Base-by-base conservation (phyloP, 1,140 invertebrate species). In the Polypedilum vanderplanki region DNA sequence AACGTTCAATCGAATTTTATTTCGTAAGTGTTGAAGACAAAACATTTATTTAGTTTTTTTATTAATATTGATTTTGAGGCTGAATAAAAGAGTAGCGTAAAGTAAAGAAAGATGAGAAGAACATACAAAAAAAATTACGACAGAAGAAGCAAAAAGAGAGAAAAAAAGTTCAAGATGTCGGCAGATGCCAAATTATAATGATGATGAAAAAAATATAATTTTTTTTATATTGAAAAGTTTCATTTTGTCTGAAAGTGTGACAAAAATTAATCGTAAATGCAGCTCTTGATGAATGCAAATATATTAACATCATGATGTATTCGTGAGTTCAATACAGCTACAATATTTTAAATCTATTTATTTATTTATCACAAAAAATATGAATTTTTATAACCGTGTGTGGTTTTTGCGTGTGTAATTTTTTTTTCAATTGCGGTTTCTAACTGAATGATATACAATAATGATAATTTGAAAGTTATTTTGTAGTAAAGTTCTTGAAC, bases 121-220 rank as follows among this genome's bases (percentile, higher is more conserved):
- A 10, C 1, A 33, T 33, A 33, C 24, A 33, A 73, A 73, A 12
- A 70, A 73, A 73, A 73, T 22, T 22, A 22, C 67, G 18, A 17
- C 67, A 40, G 73, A 40, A 33, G 22, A 70, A 70, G 17, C 65
- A 70, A 70, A n/a, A 22, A 17, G 22, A 70, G 24, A 33, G 24
- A 57, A 46, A 57, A 57, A 57, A 57, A 57, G 46, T 57, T 57
- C 46, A 57, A 57, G 46, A 57, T 57, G 24, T 33, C 24, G 46
- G 46, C 46, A 57, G 46, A 57, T 57, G 46, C 46, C 46, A 57
- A 57, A 57, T 57, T n/a, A 57, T n/a, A 57, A 57, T 57, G 46
- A 57, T 57, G 46, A 57, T n/a, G n/a, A 57, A 57, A n/a, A n/a
- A n/a, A 57, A 57, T n/a, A 57, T n/a, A 9, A 46, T 46, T 57